Percentiles rank a stretch among this genome's conserved stretches.
phyloP scores from a whole-genome alignment of 2,113 vertebrate genomes.

The Dascyllus trimaculatus region DNA sequence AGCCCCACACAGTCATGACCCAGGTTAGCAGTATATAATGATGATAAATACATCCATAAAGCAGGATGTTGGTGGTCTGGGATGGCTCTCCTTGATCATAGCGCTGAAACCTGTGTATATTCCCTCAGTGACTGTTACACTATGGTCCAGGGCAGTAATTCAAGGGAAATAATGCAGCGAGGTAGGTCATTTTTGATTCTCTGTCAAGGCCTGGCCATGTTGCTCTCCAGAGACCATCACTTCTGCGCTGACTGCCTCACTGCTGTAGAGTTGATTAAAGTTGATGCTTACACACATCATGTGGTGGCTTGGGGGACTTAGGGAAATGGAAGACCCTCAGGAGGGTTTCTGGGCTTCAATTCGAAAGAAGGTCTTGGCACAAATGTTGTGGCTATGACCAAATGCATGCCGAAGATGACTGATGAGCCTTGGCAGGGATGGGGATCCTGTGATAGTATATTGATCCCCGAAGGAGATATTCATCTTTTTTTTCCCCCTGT shows the following conservation, averaged over 20 bases:
- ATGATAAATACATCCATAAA: slow-evolving; percentile 56
- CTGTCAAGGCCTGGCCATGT: slow-evolving; percentile 25
- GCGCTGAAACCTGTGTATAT: slow-evolving; percentile 24
- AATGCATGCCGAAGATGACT: slow-evolving; percentile 29
- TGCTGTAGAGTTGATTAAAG: slow-evolving; percentile 41
- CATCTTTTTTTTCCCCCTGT: slow-evolving; percentile 29
- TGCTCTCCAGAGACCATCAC: slow-evolving; percentile 8
- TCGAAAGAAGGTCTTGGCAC: slow-evolving; percentile 33
- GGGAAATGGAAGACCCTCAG: slow-evolving; percentile 11
- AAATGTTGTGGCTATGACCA: slow-evolving; percentile 26
- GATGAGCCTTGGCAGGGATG: slow-evolving; percentile 26
- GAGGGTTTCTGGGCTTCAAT: slow-evolving; percentile 28
- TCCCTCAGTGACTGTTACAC: slow-evolving; percentile 47
- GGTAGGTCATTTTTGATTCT: slow-evolving; percentile 55
- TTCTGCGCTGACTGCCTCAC: slow-evolving; percentile 10
- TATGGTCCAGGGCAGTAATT: slow-evolving; percentile 44
- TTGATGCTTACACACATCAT: slow-evolving; percentile 14
- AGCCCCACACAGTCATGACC: slow-evolving; percentile 9
- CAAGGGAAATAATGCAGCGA: slow-evolving; percentile 44
- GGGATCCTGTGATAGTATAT: slow-evolving; percentile 47
- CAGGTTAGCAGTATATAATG: slow-evolving; percentile 29
- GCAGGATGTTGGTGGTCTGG: slow-evolving; percentile 48
- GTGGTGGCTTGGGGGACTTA: slow-evolving; percentile 7
- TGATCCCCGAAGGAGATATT: slow-evolving; percentile 47
- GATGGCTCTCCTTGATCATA: slow-evolving; percentile 46